Base-by-base conservation (phyloP, 2,113 vertebrate species). In the Sigmodon hispidus region DNA sequence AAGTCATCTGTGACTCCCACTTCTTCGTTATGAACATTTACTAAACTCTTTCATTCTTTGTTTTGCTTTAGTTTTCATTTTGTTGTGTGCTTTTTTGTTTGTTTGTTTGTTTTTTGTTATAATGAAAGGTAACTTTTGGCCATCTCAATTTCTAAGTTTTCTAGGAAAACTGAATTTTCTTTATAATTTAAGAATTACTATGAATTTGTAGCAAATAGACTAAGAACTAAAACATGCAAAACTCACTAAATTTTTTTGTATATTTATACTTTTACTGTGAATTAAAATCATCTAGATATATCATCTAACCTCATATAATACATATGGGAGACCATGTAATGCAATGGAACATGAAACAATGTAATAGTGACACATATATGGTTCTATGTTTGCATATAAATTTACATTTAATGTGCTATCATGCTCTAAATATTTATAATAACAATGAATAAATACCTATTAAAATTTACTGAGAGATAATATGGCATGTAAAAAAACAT, bases 401-500 rank as follows among this genome's bases (percentile, higher is more conserved):
- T 87, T 16, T 22, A 67, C 67, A 80, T 52, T 94, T 87, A 87
- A 90, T 90, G 67, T 10, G 87, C 70, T 93, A 73, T 26, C 24
- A 59, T 52, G 21, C 59, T 24, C 63, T n/a, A 89, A 7, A 6
- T 57, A 87, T n/a, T 94, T 77, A 76, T 22, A 85, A 57, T 63
- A 96, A 75, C 40, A 93, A 61, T 88, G 1, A 85, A 24, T 59
- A 81, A 70, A 97, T n/a, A 57, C 16, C 87, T 81, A 85, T 0
- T 55, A 75, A 86, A 79, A 84, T 31, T 87, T 75, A 52, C 11
- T 91, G 29, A 55, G n/a, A 87, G 43, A 31, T 12, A 65, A 3
- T 80, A 76, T 19, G 55, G 16, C 87, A 55, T n/a, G 77, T 95
- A 87, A 63, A 90, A 95, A 91, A n/a, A n/a, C n/a, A 59, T 90